Evolutionary conservation across 2,113 vertebrate species (phyloP), one percentile per base, ranked within the genome.

Genomic region (Alosa alosa): DNA sequence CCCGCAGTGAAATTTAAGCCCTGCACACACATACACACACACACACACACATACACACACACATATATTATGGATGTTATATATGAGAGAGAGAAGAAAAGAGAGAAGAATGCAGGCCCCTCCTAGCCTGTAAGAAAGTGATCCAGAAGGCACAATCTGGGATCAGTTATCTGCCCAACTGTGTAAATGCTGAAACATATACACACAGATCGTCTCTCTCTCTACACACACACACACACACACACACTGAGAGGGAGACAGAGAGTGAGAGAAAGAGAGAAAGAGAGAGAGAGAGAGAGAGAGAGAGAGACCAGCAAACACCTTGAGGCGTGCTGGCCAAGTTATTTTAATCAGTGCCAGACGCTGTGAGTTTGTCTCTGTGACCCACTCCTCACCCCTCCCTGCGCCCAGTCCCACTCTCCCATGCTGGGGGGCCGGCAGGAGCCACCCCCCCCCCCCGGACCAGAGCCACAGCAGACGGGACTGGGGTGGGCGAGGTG

Each of bases 331-430:
- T 75, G 52, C 57, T 86, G 36, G 52, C 82, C 82, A 84, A 90
- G 87, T 45, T 87, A 89, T 90, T 90, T 88, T 87, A 89, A 89
- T 83, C 85, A 89, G 81, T 84, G 85, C 88, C 88, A 91, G 85
- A 90, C 83, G 60, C 41, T 60, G 83, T 1, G 55, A 22, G 55
- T 60, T 60, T 60, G 46, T 78, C 64, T 78, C 49, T 55, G 6
- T 72, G 55, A 60, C 75, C 20, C 64, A 45, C 68, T 84, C 55
- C 4, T 0, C 0, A 20, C 6, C 55, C 55, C 55, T 60, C 18
- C 55, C 55, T 7, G 6, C 55, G n/a, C 18, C 20, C 55, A 60
- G 3, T 4, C 55, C 20, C 55, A 22, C 18, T 60, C 13, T 18
- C 52, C 52, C 13, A 18, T 55, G 52, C 55, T 22, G 18, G 55